Conservation (phyloP, 2,888 invertebrate species). For the Lithophane semibrunnea region DNA sequence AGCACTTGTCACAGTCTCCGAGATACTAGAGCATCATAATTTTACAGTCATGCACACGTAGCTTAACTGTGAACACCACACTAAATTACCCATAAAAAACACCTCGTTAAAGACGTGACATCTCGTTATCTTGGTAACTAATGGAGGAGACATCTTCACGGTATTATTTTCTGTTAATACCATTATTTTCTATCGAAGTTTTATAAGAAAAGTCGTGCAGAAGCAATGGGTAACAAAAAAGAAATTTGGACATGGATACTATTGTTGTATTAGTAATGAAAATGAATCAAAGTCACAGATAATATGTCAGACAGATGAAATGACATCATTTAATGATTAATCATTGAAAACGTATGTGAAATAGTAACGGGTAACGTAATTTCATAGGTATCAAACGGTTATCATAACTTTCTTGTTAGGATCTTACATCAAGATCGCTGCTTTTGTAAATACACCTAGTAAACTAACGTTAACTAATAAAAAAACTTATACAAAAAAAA, state of each 20-base stretch:
- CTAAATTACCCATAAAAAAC: slow-evolving; percentile 62
- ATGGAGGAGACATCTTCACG: slow-evolving; percentile 13
- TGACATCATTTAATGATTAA: slow-evolving; percentile 1
- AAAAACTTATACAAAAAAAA: no score
- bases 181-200: not conserved
- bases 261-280: not conserved
- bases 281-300: slow-evolving; percentile 17
- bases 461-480: no score
- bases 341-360: not conserved
- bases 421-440: no score
- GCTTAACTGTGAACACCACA: slow-evolving; percentile 49
- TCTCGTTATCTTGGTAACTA: slow-evolving; percentile 53
- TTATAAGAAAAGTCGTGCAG: not conserved
- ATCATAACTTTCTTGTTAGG: not conserved
- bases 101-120: slow-evolving; percentile 41
- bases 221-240: not conserved
- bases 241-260: not conserved
- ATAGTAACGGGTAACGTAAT: not conserved
- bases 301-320: not conserved
- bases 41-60: slow-evolving; percentile 72
- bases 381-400: not conserved
- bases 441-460: no score
- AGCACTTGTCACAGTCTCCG: slow-evolving; percentile 21
- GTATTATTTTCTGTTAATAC: slow-evolving; percentile 20
- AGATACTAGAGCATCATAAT: slow-evolving; percentile 58